These are phyloP conservation scores for Agrilus cyanescens DNA, from an alignment of 2,888 invertebrate species.

Conservation along the genomic window DNA sequence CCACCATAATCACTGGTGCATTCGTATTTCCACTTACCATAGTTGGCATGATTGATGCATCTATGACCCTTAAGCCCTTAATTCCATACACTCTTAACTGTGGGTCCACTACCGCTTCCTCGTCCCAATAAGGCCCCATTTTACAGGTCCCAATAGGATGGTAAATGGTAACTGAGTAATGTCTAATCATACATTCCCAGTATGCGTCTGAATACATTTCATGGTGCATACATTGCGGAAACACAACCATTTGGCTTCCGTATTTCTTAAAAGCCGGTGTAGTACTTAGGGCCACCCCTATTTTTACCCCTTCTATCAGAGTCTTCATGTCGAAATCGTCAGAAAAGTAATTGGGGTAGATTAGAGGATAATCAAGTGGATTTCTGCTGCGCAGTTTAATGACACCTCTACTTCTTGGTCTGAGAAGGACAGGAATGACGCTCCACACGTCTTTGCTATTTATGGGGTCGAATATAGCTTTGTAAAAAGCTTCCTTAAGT, in stretches of 20 bases:
- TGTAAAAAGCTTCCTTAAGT: conserved; percentile 59
- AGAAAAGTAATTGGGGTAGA: conserved; percentile 83
- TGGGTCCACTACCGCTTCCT: conserved; percentile 71
- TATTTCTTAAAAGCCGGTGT: conserved; percentile 65
- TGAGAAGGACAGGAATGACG: conserved; percentile 69
- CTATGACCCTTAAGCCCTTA: conserved; percentile 66
- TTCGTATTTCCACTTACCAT: conserved; percentile 79
- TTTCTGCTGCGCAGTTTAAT: conserved; percentile 71
- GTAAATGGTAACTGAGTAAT: conserved; percentile 74
- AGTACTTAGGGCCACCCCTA: conserved; percentile 66
- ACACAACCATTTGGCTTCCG: conserved; percentile 60
- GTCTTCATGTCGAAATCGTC: conserved; percentile 70
- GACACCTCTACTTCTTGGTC: conserved; percentile 74
- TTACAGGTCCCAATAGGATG: conserved; percentile 81
- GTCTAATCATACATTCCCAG: conserved; percentile 80
- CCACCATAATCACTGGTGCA: conserved; percentile 81
- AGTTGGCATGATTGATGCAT: conserved; percentile 79
- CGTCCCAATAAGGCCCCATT: conserved; percentile 83
- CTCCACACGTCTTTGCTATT: conserved; percentile 72
- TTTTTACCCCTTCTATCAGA: conserved; percentile 75
- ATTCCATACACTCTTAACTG: conserved; percentile 69
- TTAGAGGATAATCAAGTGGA: conserved; percentile 79
- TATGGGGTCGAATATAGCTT: conserved; percentile 61
- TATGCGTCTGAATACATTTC: conserved; percentile 60
- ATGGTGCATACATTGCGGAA: conserved; percentile 65